Base-by-base conservation (phyloP, 2,113 vertebrate genomes). In the Haliaeetus leucogaster region DNA sequence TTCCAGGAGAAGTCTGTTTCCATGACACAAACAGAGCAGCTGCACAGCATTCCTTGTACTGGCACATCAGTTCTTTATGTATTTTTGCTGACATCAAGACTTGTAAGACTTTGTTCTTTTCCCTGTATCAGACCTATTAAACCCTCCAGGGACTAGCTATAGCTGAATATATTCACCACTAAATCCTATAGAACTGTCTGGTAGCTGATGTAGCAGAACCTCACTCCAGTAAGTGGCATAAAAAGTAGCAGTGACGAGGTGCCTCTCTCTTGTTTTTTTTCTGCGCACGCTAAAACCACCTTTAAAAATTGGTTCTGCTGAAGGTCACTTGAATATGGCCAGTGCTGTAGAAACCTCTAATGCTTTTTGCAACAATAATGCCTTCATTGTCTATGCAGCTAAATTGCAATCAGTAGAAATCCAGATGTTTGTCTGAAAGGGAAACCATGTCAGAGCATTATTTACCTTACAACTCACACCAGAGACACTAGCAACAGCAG, bases 321-420 rank as follows among this genome's bases (percentile, higher is more conserved):
- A 74, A 96, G 94, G 89, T 97, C 94, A 79, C 65, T 93, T 61
- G 89, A 84, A 36, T 67, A 68, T 68, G 83, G 53, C 65, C 83
- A 68, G 48, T 48, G 68, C 86, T 82, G n/a, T 21, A 87, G 91
- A 89, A 95, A 76, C 79, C 73, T 92, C 91, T 96, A 95, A 95
- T 94, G 91, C 77, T 84, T 92, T 95, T 84, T 95, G 59, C 86
- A 93, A 76, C 74, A 71, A 29, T 90, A 95, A 93, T 93, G 81
- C 62, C 85, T 92, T 97, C 81, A 79, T 96, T 95, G 77, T 82
- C 94, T 91, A 82, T 95, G 96, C 97, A 97, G 77, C 91, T 81
- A 91, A 86, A 93, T 84, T 71, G 91, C 89, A 74, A 48, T 55
- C 73, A 48, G 83, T 82, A 86, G 89, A 93, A 93, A 87, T 89